These are phyloP conservation scores for Andricus grossulariae DNA, from an alignment of 1,140 invertebrate genomes.

Conservation along the genomic window DNA sequence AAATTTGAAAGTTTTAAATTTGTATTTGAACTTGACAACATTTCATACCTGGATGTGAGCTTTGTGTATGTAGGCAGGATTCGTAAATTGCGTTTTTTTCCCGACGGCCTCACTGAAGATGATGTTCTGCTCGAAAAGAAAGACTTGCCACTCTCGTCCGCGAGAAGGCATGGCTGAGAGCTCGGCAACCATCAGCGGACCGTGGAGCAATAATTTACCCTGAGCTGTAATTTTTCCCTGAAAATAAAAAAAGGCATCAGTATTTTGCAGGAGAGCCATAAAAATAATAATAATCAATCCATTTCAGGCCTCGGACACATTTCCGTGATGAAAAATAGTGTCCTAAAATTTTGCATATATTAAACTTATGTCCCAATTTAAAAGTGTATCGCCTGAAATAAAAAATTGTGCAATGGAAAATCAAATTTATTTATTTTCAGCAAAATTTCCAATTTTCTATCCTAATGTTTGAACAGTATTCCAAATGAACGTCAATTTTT, in stretches of 20 bases:
- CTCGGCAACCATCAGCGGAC: constrained; percentile 89
- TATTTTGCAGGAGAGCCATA: background rate
- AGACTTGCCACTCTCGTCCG: constrained; percentile 94
- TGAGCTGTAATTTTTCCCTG: constrained; percentile 98
- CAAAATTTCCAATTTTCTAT: too few species aligned
- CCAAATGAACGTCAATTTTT: too few species aligned
- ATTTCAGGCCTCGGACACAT: too few species aligned
- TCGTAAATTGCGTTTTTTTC: constrained; percentile 95
- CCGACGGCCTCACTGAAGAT: constrained; percentile 97
- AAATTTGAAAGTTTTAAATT: too few species aligned
- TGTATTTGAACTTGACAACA: too few species aligned
- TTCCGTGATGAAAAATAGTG: too few species aligned
- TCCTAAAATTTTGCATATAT: too few species aligned
- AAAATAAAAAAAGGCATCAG: constrained; percentile 53
- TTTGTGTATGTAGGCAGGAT: constrained; percentile 97
- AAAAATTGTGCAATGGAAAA: too few species aligned
- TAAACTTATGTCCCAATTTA: too few species aligned
- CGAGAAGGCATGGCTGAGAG: constrained; percentile 76
- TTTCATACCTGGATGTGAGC: constrained; percentile 98
- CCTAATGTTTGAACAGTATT: too few species aligned
- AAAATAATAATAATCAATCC: constrained; percentile 1
- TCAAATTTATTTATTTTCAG: too few species aligned
- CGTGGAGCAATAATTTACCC: constrained; percentile 95
- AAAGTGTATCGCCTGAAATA: too few species aligned
- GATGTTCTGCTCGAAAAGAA: constrained; percentile 98